These are phyloP conservation scores for Gerosis bhagava DNA, from an alignment of 2,888 invertebrate genomes.

Conservation along the genomic window DNA sequence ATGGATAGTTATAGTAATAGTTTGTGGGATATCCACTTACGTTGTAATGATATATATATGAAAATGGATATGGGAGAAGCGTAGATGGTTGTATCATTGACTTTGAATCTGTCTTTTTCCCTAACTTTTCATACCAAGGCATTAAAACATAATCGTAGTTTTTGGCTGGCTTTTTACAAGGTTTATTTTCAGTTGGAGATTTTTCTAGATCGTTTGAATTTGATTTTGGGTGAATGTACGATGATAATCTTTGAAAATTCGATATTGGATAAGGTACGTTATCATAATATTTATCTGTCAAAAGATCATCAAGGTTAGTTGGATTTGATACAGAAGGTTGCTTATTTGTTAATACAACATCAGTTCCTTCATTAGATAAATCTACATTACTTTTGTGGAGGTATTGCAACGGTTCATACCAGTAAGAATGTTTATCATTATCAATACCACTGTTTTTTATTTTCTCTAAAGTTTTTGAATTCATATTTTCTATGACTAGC, in stretches of 20 bases:
- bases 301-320: conserved; percentile 42
- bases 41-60: conserved; percentile 48
- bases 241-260: conserved; percentile 49
- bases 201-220: conserved; percentile 17
- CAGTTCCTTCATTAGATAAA: conserved; percentile 38
- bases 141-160: conserved; percentile 24
- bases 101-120: conserved; percentile 34
- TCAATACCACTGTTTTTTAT: not conserved
- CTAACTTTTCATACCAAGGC: conserved; percentile 29
- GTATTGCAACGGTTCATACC: conserved; percentile 50
- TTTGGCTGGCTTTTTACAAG: conserved; percentile 30
- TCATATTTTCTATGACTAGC: conserved; percentile 36
- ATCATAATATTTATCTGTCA: conserved; percentile 42
- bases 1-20: conserved; percentile 40
- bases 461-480: conserved; percentile 16
- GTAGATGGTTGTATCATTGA: conserved; percentile 39
- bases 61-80: conserved; percentile 55
- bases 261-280: conserved; percentile 56
- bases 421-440: conserved; percentile 43
- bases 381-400: conserved; percentile 38
- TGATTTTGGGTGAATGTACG: conserved; percentile 45
- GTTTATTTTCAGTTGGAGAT: conserved; percentile 19
- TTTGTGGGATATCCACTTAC: conserved; percentile 37
- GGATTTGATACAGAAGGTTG: conserved; percentile 18
- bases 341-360: conserved; percentile 29